These are phyloP conservation scores for Sinocyclocheilus maitianheensis DNA, from an alignment of 2,113 vertebrate species.

Conservation along the genomic window DNA sequence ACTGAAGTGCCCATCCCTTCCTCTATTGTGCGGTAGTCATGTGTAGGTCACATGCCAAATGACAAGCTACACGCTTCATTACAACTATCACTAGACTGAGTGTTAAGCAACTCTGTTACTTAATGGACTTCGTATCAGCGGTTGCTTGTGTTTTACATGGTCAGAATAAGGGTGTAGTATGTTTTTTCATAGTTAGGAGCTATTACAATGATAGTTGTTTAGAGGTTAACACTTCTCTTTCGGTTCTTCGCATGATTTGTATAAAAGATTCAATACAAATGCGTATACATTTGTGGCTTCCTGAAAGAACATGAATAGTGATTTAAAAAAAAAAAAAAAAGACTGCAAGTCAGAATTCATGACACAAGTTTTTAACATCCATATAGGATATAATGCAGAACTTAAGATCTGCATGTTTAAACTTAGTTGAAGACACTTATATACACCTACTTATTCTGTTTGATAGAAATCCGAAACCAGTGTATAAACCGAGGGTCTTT, in stretches of 20 bases:
- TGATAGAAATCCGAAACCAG: neutral
- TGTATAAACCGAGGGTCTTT: slow-evolving; percentile 23
- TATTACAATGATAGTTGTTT: neutral
- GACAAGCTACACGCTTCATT: slow-evolving; percentile 64
- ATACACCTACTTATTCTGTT: neutral
- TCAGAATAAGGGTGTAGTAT: neutral
- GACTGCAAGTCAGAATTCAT: neutral
- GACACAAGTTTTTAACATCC: neutral
- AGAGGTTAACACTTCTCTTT: slow-evolving; percentile 1
- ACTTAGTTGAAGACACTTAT: neutral
- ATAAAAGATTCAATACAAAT: neutral
- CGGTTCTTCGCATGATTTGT: neutral
- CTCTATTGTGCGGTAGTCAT: slow-evolving; percentile 78
- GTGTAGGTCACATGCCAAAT: slow-evolving; percentile 88
- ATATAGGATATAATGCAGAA: neutral
- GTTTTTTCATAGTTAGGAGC: neutral
- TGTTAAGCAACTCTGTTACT: slow-evolving; percentile 58
- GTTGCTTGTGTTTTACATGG: slow-evolving; percentile 18
- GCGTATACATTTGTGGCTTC: neutral
- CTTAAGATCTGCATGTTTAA: neutral
- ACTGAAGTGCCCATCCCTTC: slow-evolving; percentile 62
- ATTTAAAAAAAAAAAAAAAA: too few species aligned
- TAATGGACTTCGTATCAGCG: neutral
- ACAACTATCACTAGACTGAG: slow-evolving; percentile 65
- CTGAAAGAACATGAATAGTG: neutral